Base-by-base conservation (phyloP, 2,888 invertebrate genomes). In the Lypha dubia region DNA sequence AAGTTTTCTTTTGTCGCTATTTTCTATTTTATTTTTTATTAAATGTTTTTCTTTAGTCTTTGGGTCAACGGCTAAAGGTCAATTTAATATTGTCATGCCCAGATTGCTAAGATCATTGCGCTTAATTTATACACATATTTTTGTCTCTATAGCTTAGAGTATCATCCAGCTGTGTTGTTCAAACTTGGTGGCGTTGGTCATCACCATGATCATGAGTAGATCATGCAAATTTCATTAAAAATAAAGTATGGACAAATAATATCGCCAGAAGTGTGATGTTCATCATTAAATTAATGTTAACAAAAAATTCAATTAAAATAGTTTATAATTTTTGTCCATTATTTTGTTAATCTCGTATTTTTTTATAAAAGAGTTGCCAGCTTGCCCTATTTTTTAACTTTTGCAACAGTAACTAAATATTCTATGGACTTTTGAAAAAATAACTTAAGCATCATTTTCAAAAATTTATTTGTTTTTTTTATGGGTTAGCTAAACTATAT, bases 241-340 rank as follows among this genome's bases (percentile, higher is more conserved):
- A n/a, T 51, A 76, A 82, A 71, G 11, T 67, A 67, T 49, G 58
- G 58, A 68, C 24, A 63, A 79, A 70, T 46, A 44, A 73, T 76
- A 86, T 87, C 51, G 87, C 87, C 86, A 86, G 86, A 86, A 86
- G 87, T 87, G 87, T 83, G 87, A 87, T 85, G 85, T 83, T 85
- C 87, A 86, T 85, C 83, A 86, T 76, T 82, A 74, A 79, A 76
- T 49, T 71, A 74, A 73, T 84, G 80, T 32, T 80, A 32, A 56
- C 2, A 24, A 58, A 75, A 86, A 86, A 86, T 84, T 87, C 85
- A 86, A 86, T 86, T 86, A 87, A 84, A 74, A 74, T 74, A 32
- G 58, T 68, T 85, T 76, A 82, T 79, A 74, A 41, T 75, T 68
- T 79, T 79, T 11, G 41, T 38, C 49, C 49, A 28, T 28, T 9